Conservation (phyloP, 2,113 vertebrate genomes). For the Thalassarche chlororhynchos region DNA sequence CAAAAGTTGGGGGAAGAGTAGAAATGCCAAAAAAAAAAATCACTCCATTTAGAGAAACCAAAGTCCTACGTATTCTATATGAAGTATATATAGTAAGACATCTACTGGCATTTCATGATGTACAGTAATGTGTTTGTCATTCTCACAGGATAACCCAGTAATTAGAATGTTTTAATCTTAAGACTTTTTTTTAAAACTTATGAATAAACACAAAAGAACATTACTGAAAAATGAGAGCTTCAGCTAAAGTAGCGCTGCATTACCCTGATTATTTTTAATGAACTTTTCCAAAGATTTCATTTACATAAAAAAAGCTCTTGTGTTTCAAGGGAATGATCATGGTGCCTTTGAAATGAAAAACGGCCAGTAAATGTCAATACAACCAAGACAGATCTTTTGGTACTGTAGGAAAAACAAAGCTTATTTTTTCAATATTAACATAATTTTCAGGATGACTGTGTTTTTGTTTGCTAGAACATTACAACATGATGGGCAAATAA, state of each 20-base stretch:
- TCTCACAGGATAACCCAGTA: neutral
- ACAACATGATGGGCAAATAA: neutral
- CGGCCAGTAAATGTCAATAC: neutral
- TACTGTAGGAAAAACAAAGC: neutral
- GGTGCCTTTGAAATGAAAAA: neutral
- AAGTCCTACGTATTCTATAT: neutral
- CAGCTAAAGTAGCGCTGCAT: neutral
- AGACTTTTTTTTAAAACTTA: neutral
- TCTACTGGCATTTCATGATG: neutral
- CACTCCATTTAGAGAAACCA: neutral
- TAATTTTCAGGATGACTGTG: neutral
- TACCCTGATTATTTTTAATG: neutral
- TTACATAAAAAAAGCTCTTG: neutral
- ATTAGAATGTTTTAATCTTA: neutral
- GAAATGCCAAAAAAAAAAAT: neutral
- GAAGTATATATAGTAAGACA: neutral
- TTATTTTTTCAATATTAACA: neutral
- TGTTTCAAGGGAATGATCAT: neutral
- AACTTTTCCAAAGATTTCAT: neutral
- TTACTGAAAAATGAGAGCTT: conserved; percentile 14
- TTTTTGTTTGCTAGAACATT: neutral
- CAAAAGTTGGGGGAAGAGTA: neutral
- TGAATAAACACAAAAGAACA: neutral
- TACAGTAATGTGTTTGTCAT: neutral
- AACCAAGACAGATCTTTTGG: neutral